Percentiles rank a stretch among this genome's conserved stretches.
phyloP scores from a whole-genome alignment of 2,797 vertebrate genomes.

The Acridotheres tristis region DNA sequence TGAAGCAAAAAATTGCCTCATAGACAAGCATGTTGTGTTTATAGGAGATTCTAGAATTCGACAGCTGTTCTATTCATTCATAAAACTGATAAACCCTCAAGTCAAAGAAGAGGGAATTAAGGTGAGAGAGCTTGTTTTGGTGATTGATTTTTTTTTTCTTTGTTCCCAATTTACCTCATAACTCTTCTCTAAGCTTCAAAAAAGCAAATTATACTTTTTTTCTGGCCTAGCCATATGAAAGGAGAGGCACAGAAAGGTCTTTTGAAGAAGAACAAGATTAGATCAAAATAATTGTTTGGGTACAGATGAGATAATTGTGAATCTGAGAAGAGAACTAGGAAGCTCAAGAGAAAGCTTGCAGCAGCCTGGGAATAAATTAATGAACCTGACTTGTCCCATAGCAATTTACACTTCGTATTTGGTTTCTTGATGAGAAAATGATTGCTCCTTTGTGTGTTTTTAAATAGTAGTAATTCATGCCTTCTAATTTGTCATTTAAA shows the following conservation, averaged over 20 bases:
- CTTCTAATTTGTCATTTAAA: constrained; percentile 1
- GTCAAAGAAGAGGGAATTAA: constrained; percentile 89
- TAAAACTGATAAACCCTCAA: constrained; percentile 89
- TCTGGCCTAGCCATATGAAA: neutral
- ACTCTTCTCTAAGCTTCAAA: neutral
- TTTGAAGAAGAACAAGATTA: neutral
- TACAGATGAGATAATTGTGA: neutral
- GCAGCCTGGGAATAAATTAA: neutral
- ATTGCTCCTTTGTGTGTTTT: constrained; percentile 36
- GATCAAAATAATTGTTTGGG: neutral
- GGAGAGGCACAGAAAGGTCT: neutral
- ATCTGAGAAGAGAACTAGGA: neutral
- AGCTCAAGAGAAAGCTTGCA: neutral
- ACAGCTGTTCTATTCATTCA: constrained; percentile 92
- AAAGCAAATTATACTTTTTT: neutral
- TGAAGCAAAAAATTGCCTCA: constrained; percentile 92
- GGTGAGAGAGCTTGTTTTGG: constrained; percentile 76
- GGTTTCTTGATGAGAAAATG: constrained; percentile 18
- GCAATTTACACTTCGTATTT: neutral
- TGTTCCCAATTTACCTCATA: neutral
- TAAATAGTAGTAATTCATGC: neutral
- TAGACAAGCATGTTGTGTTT: constrained; percentile 88
- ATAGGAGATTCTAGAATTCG: constrained; percentile 96
- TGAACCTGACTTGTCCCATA: neutral
- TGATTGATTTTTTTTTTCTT: neutral